Evolutionary conservation across 2,888 invertebrate species (phyloP).

Genomic region (Ormyrus rosae): DNA sequence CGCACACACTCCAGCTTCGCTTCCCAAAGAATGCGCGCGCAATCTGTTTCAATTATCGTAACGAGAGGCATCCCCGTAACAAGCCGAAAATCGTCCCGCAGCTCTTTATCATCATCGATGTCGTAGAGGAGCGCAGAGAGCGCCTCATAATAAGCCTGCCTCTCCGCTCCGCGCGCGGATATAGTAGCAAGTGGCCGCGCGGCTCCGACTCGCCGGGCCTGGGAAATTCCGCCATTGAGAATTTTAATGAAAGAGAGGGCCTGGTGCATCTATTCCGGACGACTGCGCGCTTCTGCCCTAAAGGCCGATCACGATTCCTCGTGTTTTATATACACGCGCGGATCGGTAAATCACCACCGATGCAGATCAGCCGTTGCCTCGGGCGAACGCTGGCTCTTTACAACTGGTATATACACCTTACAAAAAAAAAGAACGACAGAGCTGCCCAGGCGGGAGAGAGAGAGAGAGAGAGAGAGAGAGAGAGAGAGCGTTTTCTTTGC

Average conservation of each 20-base stretch:
- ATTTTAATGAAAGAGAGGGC: slow-evolving; percentile 52
- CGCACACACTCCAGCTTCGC: too few relatives aligned
- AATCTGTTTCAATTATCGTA: too few relatives aligned
- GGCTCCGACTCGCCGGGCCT: slow-evolving; percentile 10
- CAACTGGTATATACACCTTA: slow-evolving; percentile 51
- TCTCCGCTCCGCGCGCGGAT: too few relatives aligned
- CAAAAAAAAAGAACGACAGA: background rate
- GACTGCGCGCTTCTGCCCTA: slow-evolving; percentile 66
- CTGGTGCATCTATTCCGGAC: slow-evolving; percentile 61
- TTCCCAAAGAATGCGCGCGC: too few relatives aligned
- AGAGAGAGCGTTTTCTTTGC: slow-evolving; percentile 38
- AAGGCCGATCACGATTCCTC: slow-evolving; percentile 72
- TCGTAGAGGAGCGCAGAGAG: too few relatives aligned
- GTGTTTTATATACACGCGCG: slow-evolving; percentile 54
- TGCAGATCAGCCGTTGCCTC: slow-evolving; percentile 68
- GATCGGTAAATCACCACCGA: slow-evolving; percentile 61
- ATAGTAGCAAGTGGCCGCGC: too few relatives aligned
- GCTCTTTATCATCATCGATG: too few relatives aligned
- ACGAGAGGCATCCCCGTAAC: too few relatives aligned
- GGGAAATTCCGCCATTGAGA: slow-evolving; percentile 53
- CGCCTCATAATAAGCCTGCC: too few relatives aligned
- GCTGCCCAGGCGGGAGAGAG: background rate
- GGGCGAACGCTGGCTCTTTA: slow-evolving; percentile 55
- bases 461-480: background rate
- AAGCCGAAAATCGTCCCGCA: too few relatives aligned